phyloP scores from a whole-genome alignment of 2,888 invertebrate genomes.

The Willowsia nigromaculata region DNA sequence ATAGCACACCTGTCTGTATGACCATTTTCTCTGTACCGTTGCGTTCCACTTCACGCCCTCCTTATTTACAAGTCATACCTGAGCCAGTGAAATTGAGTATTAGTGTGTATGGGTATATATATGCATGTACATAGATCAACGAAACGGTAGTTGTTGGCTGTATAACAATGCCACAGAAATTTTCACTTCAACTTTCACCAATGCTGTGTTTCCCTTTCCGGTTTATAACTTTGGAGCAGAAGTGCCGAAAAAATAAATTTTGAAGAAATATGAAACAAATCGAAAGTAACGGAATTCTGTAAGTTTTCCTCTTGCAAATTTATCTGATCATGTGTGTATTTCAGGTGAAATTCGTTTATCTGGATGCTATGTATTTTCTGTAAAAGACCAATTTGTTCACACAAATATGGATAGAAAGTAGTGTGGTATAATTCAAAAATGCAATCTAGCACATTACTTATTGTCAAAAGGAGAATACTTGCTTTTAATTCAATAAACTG shows the following conservation, averaged over 20 bases:
- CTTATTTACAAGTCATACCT: neutral
- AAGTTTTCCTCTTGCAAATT: too few species aligned
- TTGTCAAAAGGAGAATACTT: neutral
- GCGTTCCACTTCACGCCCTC: neutral
- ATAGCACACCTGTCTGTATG: neutral
- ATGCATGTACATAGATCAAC: neutral
- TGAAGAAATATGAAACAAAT: too few species aligned
- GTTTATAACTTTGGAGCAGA: too few species aligned
- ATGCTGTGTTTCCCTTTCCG: too few species aligned
- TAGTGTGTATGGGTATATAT: neutral
- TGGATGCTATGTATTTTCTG: neutral
- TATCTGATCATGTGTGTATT: too few species aligned
- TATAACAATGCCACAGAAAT: neutral
- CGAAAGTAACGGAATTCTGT: too few species aligned
- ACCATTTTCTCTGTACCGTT: neutral
- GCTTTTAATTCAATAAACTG: too few species aligned
- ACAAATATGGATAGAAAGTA: neutral
- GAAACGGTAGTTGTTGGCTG: neutral
- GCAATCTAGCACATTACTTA: neutral
- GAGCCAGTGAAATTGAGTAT: neutral
- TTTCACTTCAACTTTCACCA: slow-evolving; percentile 38
- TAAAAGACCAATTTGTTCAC: neutral
- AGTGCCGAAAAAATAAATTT: too few species aligned
- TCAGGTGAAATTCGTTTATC: too few species aligned
- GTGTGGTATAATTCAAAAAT: neutral